Evolutionary conservation across 2,113 vertebrate genomes (phyloP).

Genomic region (Cheirogaleus medius): DNA sequence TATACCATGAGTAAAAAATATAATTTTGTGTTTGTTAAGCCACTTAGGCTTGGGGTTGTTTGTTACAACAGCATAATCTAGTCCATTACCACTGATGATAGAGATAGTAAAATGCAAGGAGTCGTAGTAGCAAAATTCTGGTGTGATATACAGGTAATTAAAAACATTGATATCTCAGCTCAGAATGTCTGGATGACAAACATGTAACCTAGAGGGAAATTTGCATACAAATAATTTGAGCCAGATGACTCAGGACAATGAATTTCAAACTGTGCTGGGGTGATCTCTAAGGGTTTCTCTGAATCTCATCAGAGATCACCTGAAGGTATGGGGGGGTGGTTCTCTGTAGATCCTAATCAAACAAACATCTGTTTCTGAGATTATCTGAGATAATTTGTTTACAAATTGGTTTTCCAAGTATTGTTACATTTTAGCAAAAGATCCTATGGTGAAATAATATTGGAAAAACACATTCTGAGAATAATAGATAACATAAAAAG

Average conservation of each 20-base stretch:
- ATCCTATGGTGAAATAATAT: constrained; percentile 36
- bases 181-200: constrained; percentile 38
- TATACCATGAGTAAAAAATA: background rate
- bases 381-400: constrained; percentile 58
- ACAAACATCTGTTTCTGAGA: constrained; percentile 48
- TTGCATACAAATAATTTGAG: constrained; percentile 31
- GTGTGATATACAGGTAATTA: background rate
- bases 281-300: constrained; percentile 18
- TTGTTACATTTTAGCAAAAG: constrained; percentile 15
- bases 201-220: constrained; percentile 52
- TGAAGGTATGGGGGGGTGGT: background rate
- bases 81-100: background rate
- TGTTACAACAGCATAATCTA: constrained; percentile 13
- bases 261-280: constrained; percentile 3
- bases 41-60: background rate
- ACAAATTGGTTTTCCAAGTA: constrained; percentile 30
- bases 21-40: constrained; percentile 18
- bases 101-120: background rate
- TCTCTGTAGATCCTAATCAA: constrained; percentile 35
- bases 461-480: background rate
- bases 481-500: constrained; percentile 29
- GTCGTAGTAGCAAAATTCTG: background rate
- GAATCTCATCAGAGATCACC: constrained; percentile 35
- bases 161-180: background rate
- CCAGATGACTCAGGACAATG: constrained; percentile 1